Evolutionary conservation across 2,113 vertebrate genomes (phyloP).

Genomic region (Alectura lathami): DNA sequence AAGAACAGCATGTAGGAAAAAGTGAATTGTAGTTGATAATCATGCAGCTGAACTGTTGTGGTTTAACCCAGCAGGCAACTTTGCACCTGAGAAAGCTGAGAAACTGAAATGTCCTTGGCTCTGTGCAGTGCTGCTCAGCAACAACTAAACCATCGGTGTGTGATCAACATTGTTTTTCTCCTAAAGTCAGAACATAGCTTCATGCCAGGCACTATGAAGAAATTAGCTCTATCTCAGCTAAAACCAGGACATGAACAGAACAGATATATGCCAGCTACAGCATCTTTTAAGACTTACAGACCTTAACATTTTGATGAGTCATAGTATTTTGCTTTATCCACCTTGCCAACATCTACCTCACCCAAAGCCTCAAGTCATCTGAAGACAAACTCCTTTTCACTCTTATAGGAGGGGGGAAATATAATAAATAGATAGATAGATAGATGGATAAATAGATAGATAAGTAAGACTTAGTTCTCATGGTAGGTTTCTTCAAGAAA

Average conservation of each 20-base stretch:
- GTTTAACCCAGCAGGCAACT: no score
- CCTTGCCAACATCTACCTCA: not conserved
- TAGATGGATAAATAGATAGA: not conserved
- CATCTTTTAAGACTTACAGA: not conserved
- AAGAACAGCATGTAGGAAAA: not conserved
- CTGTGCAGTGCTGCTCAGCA: no score
- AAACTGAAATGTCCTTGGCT: no score
- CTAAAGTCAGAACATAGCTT: no score
- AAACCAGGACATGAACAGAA: no score
- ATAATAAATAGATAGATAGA: not conserved
- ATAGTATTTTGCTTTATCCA: not conserved
- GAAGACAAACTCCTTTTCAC: not conserved
- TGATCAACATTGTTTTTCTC: no score
- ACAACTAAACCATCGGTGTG: no score
- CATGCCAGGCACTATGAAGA: no score
- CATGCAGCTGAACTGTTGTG: not conserved
- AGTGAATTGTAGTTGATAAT: not conserved
- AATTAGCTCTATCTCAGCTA: no score
- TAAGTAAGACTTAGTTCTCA: no score
- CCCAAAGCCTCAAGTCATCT: not conserved
- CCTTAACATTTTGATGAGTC: not conserved
- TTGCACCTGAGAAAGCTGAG: no score
- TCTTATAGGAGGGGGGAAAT: not conserved
- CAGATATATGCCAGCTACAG: not conserved
- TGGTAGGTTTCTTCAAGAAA: not conserved